Percentiles rank a stretch among this genome's conserved stretches.
Conservation (phyloP, 2,113 vertebrate genomes). For the Picathartes gymnocephalus region DNA sequence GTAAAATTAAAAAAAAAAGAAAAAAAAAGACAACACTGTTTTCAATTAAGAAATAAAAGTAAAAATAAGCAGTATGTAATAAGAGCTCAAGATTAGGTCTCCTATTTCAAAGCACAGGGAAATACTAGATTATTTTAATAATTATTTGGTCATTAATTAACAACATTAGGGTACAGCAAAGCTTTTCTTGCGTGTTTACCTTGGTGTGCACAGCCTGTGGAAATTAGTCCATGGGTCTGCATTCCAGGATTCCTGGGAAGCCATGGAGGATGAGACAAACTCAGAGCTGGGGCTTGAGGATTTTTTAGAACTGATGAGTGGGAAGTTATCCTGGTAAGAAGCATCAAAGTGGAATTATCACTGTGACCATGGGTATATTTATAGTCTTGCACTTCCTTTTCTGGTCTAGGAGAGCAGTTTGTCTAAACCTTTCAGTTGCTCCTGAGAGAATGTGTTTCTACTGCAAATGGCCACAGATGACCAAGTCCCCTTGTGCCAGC, state of each 20-base stretch:
- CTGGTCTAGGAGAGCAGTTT: neutral
- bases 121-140: neutral
- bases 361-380: neutral
- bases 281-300: neutral
- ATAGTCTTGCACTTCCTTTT: neutral
- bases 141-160: conserved; percentile 9
- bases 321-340: conserved; percentile 15
- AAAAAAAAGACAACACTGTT: neutral
- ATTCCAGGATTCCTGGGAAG: neutral
- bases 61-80: neutral
- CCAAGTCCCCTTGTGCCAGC: neutral
- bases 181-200: neutral
- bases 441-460: neutral
- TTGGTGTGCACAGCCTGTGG: neutral
- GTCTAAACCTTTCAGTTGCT: neutral
- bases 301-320: conserved; percentile 17
- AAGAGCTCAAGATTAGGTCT: neutral
- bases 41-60: neutral
- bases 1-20: neutral
- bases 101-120: neutral
- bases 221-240: neutral
- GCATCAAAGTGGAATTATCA: neutral
- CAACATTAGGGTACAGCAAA: neutral
- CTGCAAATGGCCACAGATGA: neutral
- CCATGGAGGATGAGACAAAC: neutral